phyloP scores from a whole-genome alignment of 2,797 vertebrate genomes.

The Cheracebus regulus region DNA sequence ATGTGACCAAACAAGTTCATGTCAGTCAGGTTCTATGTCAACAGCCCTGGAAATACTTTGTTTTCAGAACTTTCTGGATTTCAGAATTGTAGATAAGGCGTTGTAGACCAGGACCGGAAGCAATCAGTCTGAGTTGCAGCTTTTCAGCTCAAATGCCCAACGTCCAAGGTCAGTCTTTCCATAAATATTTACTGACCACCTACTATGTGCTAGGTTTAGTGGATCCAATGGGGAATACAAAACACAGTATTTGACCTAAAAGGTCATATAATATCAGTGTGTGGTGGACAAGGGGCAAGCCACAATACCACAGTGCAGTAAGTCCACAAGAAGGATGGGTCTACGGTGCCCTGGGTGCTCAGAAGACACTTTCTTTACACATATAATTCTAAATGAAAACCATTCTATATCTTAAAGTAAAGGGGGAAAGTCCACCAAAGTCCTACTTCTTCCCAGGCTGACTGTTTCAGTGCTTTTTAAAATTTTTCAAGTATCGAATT shows the following conservation, averaged over 20 bases:
- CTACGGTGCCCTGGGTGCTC: background rate
- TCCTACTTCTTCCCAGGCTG: background rate
- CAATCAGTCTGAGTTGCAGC: background rate
- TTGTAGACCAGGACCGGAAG: background rate
- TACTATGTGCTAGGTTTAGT: background rate
- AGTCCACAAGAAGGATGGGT: background rate
- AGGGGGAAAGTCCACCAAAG: background rate
- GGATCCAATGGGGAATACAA: background rate
- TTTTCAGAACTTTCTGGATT: background rate
- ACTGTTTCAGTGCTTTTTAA: background rate
- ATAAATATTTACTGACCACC: background rate
- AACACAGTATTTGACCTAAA: background rate
- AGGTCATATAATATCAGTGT: background rate
- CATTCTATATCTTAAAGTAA: background rate
- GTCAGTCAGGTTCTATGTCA: background rate
- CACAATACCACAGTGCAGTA: background rate
- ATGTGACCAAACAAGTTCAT: background rate
- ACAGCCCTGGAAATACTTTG: background rate
- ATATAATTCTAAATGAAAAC: background rate
- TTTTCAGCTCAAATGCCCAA: background rate
- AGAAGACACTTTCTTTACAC: background rate
- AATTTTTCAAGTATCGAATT: background rate
- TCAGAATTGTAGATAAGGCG: background rate
- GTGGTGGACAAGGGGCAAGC: background rate
- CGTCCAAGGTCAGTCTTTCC: background rate